Base-by-base conservation (phyloP, 2,888 invertebrate species). In the Pristionchus mayeri region DNA sequence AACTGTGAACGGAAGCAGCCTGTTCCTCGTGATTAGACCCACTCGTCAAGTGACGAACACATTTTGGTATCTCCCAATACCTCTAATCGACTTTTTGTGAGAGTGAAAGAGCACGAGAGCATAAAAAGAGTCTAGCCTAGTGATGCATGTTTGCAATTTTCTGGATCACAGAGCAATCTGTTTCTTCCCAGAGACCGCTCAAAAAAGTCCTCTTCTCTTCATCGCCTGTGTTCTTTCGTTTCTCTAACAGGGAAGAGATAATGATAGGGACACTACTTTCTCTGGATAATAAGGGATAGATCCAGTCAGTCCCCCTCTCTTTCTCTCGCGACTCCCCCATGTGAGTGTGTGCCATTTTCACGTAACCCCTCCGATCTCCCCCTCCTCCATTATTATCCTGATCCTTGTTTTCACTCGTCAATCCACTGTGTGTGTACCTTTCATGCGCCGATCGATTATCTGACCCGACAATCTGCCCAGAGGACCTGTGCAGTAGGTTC, bases 321-420 rank as follows among this genome's bases (percentile, higher is more conserved):
- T 18, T 30, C 27, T 60, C 60, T 30, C 60, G 24, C 30, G 60
- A 60, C 30, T 30, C 6, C 57, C 27, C 57, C 11, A 24, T 44
- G n/a, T n/a, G n/a, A n/a, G 30, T 60, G 60, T 60, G 60, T 60
- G 60, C 27, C 60, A 60, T 60, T 24, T 60, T 60, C 60, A 60
- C 60, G 54, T 54, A 54, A 54, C 54, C 7, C 18, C 24, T 54
- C 24, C 54, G 24, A 52, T 52, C 18, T 52, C 57, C 24, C 57
- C 27, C 13, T 57, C 30, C 27, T 60, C 60, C 60, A 60, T 60
- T 60, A 60, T 60, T 60, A 60, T 60, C 30, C 57, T 24, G n/a
- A 2, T 57, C 57, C 57, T 57, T 57, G 57, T 57, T 57, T 57
- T 57, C 57, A 57, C 24, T 57, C 57, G 44, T 44, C 44, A 44